Base-by-base conservation (phyloP, 2,797 vertebrate genomes). In the Clamator glandarius region DNA sequence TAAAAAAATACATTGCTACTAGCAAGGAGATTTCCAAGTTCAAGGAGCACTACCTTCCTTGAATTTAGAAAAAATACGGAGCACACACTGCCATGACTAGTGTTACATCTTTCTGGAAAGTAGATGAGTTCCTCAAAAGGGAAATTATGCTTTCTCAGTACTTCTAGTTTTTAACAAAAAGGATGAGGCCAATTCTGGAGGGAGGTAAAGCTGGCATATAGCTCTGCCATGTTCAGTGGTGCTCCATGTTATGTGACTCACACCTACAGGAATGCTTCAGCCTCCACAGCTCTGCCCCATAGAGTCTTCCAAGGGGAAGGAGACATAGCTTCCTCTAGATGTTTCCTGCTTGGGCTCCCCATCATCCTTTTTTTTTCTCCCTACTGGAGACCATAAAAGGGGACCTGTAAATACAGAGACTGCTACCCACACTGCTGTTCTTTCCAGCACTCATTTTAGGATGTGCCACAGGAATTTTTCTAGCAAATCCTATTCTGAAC, bases 291-390 rank as follows among this genome's bases (percentile, higher is more conserved):
- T 68, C 58, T 62, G 26, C 28, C 39, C 28, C 42, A 16, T 20
- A 39, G 51, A 73, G 46, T 8, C 1, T 33, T 13, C 9, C 46
- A 67, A 2, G 8, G 11, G 55, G 33, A 57, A 63, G 44, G 29
- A 69, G 44, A 15, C 35, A 73, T n/a, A 78, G 35, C 5, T 89
- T 15, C 7, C 17, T 72, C 64, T 33, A 67, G 33, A 17, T 36
- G 10, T 8, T 61, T 86, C 29, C 31, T 62, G 15, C 35, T 48
- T 78, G 41, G n/a, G 6, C 14, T 79, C 88, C 33, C 26, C 25
- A 36, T n/a, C 39, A 54, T 5, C 12, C 3, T 4, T 17, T 28
- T 57, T 21, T 4, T 5, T 0, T 3, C 1, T 1, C 1, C 3
- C 2, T 15, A 20, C n/a, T 64, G 10, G 21, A 91, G 42, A 83